Evolutionary conservation across 1,140 invertebrate species (phyloP), one percentile per base, ranked within the genome.

Genomic region (Mesaphorura yosii): DNA sequence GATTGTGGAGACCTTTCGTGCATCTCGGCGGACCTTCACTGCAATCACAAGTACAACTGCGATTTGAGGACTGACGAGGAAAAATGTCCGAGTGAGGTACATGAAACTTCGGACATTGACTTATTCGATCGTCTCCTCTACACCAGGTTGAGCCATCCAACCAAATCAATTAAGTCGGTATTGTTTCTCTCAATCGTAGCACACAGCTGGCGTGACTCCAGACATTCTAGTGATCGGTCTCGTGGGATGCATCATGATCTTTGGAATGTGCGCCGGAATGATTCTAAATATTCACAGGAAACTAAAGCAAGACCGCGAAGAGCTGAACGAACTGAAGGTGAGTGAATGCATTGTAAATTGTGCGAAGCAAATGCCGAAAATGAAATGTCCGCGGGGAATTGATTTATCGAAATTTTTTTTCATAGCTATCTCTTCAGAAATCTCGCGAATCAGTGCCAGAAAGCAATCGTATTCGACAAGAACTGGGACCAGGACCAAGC

Each of bases 161-260:
- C n/a, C n/a, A n/a, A n/a, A 34, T 25, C 31, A 26, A 28, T 44
- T 53, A 17, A 45, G 42, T 45, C 23, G 6, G 17, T 7, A n/a
- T n/a, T n/a, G n/a, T n/a, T n/a, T n/a, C 25, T 45, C 3, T 19
- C 23, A 42, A 42, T 42, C 34, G 12, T n/a, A 37, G 12, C n/a
- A n/a, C n/a, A 12, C 39, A 41, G n/a, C n/a, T n/a, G n/a, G n/a
- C n/a, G n/a, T n/a, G n/a, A 56, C 66, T 1, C 78, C 84, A 40
- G 84, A 91, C 66, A 86, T 91, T 64, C 74, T 88, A 59, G 86
- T 90, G 57, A 91, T 92, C 46, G 76, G 92, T 55, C 78, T 88
- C n/a, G 81, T 93, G 28, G 91, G 91, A 66, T 84, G 82, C 14
- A 69, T 89, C 22, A 87, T 92, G 38, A 75, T 92, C 47, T 80